phyloP scores from a whole-genome alignment of 2,797 vertebrate species.

The Triplophysa bombifrons region DNA sequence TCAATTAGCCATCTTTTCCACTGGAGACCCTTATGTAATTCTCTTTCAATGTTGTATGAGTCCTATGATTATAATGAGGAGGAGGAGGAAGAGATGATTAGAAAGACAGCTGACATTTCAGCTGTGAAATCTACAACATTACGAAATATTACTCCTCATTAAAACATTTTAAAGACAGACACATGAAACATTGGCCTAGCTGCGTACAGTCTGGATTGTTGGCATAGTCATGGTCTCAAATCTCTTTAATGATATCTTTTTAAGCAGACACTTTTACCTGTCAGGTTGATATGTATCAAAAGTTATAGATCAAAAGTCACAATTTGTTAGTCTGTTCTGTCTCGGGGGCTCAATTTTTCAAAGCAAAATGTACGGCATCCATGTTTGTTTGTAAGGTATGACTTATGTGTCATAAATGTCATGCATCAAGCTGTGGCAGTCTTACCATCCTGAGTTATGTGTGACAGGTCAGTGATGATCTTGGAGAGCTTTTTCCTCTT shows the following conservation, averaged over 20 bases:
- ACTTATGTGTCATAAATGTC: neutral
- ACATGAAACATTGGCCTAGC: slow-evolving; percentile 31
- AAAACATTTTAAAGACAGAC: slow-evolving; percentile 37
- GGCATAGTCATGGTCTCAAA: neutral
- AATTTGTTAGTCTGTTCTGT: neutral
- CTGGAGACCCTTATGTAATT: slow-evolving; percentile 29
- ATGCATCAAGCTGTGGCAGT: slow-evolving; percentile 15
- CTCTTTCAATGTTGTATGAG: slow-evolving; percentile 5
- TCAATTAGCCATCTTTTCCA: slow-evolving; percentile 20
- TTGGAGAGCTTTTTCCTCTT: slow-evolving; percentile 94
- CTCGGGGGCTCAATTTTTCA: neutral
- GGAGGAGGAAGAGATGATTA: slow-evolving; percentile 36
- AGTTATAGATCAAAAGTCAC: neutral
- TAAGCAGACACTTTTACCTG: slow-evolving; percentile 16
- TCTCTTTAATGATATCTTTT: slow-evolving; percentile 1
- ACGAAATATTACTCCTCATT: slow-evolving; percentile 50
- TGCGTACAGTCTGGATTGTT: slow-evolving; percentile 10
- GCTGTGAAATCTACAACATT: slow-evolving; percentile 47
- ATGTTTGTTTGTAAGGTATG: neutral
- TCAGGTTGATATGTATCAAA: neutral
- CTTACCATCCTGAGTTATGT: slow-evolving; percentile 83
- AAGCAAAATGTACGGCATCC: too few relatives aligned
- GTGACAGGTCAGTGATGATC: slow-evolving; percentile 86
- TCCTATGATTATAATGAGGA: slow-evolving; percentile 33
- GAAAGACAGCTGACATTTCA: slow-evolving; percentile 50